These are phyloP conservation scores for Platyrinchus mystaceus DNA, from an alignment of 2,797 vertebrate genomes.

Conservation along the genomic window DNA sequence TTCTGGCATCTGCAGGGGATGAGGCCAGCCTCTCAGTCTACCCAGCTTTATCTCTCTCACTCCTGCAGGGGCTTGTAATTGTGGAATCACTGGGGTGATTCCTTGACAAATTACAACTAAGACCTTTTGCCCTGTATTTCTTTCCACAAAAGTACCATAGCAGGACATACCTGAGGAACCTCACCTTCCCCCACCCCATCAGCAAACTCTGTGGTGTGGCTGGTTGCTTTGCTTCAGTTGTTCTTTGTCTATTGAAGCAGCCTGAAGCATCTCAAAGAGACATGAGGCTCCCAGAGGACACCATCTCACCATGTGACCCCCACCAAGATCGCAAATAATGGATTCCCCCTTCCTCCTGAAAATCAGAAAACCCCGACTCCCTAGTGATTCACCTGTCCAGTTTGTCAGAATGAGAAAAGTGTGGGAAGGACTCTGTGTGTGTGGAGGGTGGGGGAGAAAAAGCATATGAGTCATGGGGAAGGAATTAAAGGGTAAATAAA, in stretches of 20 bases:
- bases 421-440: neutral
- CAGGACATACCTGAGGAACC: neutral
- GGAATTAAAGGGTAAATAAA: neutral
- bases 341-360: neutral
- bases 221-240: slow-evolving; percentile 1
- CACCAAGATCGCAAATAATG: neutral
- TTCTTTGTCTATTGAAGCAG: neutral
- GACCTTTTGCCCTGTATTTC: neutral
- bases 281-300: neutral
- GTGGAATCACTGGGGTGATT: neutral
- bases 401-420: neutral
- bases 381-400: neutral
- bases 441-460: neutral
- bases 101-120: neutral
- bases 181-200: neutral
- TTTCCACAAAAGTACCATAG: neutral
- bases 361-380: neutral
- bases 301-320: neutral
- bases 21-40: neutral
- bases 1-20: neutral
- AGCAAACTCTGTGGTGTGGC: neutral
- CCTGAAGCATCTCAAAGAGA: neutral
- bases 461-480: neutral
- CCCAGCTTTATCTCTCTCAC: neutral
- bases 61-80: rapidly evolving